These are phyloP conservation scores for Ruditapes philippinarum DNA, from an alignment of 1,140 invertebrate species.

Conservation along the genomic window DNA sequence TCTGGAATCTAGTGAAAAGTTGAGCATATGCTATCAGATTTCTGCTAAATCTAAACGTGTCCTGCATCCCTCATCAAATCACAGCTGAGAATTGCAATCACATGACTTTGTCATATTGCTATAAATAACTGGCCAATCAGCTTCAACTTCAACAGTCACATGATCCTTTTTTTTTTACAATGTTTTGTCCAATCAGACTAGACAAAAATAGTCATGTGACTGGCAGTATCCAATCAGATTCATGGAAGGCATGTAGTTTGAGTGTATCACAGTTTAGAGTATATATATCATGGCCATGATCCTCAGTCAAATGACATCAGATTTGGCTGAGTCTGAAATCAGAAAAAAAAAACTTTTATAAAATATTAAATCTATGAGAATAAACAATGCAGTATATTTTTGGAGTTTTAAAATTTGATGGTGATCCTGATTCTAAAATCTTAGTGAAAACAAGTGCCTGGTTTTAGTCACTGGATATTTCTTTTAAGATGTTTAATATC, in stretches of 20 bases:
- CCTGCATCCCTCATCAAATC: conserved; percentile 27
- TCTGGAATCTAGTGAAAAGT: not conserved
- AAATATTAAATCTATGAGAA: too few relatives aligned
- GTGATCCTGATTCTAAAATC: too few relatives aligned
- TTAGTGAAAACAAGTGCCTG: too few relatives aligned
- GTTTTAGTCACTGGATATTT: too few relatives aligned
- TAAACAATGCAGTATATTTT: too few relatives aligned
- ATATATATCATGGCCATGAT: not conserved
- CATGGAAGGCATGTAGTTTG: conserved; percentile 53
- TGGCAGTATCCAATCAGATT: conserved; percentile 28
- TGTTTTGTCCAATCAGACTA: conserved; percentile 31
- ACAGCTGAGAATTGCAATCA: not conserved
- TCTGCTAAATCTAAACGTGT: too few relatives aligned
- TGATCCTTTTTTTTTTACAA: not conserved
- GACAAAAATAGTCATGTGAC: not conserved
- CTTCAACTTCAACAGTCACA: not conserved
- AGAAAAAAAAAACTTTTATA: conserved; percentile 26
- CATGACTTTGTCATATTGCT: conserved; percentile 23
- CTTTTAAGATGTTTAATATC: too few relatives aligned
- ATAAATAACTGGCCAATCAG: not conserved
- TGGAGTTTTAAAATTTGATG: too few relatives aligned
- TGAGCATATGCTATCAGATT: conserved; percentile 3
- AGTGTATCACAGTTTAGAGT: conserved; percentile 18
- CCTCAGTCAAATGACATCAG: conserved; percentile 85
- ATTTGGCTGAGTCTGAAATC: conserved; percentile 81